These are phyloP conservation scores for Ophthalmolycus amberensis DNA, from an alignment of 2,113 vertebrate genomes.

Conservation along the genomic window DNA sequence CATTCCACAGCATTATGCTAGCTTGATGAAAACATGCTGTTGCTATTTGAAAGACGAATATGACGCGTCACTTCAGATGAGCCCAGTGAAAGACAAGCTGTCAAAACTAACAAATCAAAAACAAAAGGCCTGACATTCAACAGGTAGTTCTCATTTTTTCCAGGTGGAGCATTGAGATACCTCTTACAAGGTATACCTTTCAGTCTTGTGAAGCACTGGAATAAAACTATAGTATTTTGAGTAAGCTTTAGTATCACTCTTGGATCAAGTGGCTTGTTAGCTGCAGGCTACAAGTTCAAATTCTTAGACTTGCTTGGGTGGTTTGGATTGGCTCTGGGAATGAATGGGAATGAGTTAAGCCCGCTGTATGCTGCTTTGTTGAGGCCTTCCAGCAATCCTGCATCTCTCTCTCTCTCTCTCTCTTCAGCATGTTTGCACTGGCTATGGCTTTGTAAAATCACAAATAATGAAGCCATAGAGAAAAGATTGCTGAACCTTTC, in stretches of 20 bases:
- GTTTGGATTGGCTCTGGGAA: background rate
- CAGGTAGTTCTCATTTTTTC: background rate
- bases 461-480: background rate
- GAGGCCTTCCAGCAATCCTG: slow-evolving; percentile 20
- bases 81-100: background rate
- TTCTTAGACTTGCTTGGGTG: background rate
- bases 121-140: background rate
- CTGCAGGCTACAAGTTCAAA: slow-evolving; percentile 8
- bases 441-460: slow-evolving; percentile 16
- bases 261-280: slow-evolving; percentile 2
- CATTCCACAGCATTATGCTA: background rate
- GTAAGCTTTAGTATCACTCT: background rate
- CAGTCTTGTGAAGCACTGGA: background rate
- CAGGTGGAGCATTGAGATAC: background rate
- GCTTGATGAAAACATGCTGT: slow-evolving; percentile 4
- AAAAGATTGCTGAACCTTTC: slow-evolving; percentile 3
- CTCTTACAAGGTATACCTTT: background rate
- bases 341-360: background rate
- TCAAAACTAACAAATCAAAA: background rate
- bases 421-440: slow-evolving; percentile 14
- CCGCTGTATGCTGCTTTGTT: background rate
- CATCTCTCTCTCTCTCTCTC: background rate
- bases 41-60: background rate
- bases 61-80: background rate
- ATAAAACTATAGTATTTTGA: background rate